Evolutionary conservation across 2,797 vertebrate species (phyloP).

Genomic region (Mormyrus hasselquistii): DNA sequence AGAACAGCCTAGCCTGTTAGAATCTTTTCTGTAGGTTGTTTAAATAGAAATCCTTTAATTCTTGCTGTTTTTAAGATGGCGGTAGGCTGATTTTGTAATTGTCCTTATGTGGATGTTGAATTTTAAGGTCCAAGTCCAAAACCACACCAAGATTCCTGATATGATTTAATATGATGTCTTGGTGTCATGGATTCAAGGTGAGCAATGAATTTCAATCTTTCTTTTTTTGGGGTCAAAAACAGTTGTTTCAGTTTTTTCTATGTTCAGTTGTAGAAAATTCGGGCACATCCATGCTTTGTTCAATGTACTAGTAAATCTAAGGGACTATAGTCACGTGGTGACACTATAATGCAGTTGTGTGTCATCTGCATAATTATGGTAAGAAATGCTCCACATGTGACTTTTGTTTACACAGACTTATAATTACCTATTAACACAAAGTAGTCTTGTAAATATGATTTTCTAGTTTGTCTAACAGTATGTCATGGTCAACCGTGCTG

Average conservation of each 20-base stretch:
- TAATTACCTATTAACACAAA: not conserved
- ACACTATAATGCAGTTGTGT: not conserved
- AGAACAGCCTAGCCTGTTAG: not conserved
- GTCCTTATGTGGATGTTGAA: not conserved
- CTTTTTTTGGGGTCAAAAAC: not conserved
- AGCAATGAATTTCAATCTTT: not conserved
- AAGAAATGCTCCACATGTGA: not conserved
- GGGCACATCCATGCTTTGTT: not conserved
- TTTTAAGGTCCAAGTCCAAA: not conserved
- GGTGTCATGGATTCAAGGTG: not conserved
- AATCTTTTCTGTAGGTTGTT: not conserved
- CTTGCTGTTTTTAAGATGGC: not conserved
- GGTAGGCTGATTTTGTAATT: not conserved
- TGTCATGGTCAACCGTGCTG: not conserved
- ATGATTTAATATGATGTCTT: not conserved
- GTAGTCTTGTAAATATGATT: not conserved
- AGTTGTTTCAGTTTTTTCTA: not conserved
- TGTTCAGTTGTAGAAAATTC: not conserved
- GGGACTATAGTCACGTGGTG: not conserved
- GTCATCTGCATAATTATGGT: not conserved
- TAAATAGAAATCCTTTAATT: not conserved
- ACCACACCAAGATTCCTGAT: not conserved
- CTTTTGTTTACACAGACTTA: not conserved
- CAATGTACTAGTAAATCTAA: not conserved
- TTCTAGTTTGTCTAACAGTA: not conserved